These are phyloP conservation scores for Pogonophryne albipinna DNA, from an alignment of 2,797 vertebrate genomes.

Conservation along the genomic window DNA sequence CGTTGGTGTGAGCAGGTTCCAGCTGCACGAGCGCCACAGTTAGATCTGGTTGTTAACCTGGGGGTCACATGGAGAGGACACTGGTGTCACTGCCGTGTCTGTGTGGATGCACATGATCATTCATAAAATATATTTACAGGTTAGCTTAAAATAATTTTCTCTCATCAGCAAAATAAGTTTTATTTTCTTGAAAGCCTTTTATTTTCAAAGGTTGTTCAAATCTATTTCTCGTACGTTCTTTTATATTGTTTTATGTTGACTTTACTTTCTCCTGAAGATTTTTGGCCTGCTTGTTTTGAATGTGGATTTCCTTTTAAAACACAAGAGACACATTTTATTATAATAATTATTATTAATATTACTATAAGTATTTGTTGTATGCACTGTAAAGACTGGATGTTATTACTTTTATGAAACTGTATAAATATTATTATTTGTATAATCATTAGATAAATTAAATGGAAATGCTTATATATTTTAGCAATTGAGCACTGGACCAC, in stretches of 20 bases:
- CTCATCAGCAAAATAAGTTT: no score
- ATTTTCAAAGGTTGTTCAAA: no score
- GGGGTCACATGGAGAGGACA: slow-evolving; percentile 14
- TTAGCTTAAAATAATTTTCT: no score
- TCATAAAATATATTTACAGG: no score
- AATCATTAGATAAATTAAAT: not conserved
- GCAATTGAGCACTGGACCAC: not conserved
- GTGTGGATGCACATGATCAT: not conserved
- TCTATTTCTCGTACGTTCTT: no score
- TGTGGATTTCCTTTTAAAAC: no score
- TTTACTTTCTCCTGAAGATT: no score
- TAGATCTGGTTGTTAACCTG: slow-evolving; percentile 24
- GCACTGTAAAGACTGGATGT: not conserved
- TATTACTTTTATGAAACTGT: not conserved
- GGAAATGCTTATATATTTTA: not conserved
- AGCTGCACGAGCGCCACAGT: slow-evolving; percentile 27
- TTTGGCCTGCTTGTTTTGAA: no score
- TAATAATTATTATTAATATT: no score
- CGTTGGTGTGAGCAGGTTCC: slow-evolving; percentile 40
- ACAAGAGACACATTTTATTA: no score
- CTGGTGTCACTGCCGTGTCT: not conserved
- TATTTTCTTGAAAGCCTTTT: no score
- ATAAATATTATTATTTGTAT: not conserved
- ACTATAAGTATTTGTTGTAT: not conserved
- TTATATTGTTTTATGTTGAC: no score